A percentile compares a stretch with the other conserved stretches of the same genome.
phyloP scores from a whole-genome alignment of 2,113 vertebrate species.

The Pterocles orientalis region DNA sequence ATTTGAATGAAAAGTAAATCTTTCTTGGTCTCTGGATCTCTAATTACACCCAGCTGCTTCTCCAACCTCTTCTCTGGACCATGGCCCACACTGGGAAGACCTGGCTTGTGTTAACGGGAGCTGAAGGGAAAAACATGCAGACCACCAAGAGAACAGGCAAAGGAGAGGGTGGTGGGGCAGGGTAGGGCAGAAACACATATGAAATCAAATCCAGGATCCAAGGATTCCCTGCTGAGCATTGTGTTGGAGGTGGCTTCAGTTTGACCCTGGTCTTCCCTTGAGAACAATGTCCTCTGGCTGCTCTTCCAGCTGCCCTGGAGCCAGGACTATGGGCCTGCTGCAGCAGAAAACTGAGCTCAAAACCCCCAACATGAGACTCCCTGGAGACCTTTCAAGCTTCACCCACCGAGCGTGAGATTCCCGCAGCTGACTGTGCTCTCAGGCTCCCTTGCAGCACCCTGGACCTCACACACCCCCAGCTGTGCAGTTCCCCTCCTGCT shows the following conservation, averaged over 20 bases:
- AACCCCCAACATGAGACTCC: neutral
- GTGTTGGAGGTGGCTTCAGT: conserved; percentile 27
- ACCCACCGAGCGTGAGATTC: conserved; percentile 28
- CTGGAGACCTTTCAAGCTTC: conserved; percentile 27
- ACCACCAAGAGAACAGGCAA: conserved; percentile 56
- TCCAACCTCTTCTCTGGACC: conserved; percentile 34
- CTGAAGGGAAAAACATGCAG: conserved; percentile 45
- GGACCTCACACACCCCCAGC: neutral
- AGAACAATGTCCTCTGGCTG: conserved; percentile 62
- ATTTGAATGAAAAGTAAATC: conserved; percentile 15
- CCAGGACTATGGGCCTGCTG: neutral
- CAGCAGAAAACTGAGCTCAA: conserved; percentile 12
- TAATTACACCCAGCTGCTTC: conserved; percentile 65
- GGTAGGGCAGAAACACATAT: conserved; percentile 42
- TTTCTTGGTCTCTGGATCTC: neutral
- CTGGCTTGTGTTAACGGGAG: conserved; percentile 50
- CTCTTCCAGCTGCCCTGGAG: neutral
- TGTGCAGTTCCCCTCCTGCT: neutral
- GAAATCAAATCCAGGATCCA: conserved; percentile 20
- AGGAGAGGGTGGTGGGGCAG: conserved; percentile 18
- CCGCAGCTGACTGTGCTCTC: neutral
- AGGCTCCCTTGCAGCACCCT: neutral
- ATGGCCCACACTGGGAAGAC: conserved; percentile 49
- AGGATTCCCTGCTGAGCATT: conserved; percentile 16
- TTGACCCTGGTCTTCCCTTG: conserved; percentile 41